Base-by-base conservation (phyloP, 2,888 invertebrate species). In the Bugula neritina region DNA sequence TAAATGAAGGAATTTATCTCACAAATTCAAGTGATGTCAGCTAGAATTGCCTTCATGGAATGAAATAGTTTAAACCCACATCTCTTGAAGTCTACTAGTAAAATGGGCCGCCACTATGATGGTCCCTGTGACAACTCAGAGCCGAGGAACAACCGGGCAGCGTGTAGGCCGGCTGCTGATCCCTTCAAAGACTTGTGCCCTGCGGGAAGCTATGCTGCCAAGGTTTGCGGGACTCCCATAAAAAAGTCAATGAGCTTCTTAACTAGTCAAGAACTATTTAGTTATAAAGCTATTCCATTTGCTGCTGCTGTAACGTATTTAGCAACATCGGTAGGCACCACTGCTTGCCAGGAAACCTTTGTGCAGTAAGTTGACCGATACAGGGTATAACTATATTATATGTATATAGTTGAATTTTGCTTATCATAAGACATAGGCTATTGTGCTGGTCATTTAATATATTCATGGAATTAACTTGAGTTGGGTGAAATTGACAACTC, bases 271-370 rank as follows among this genome's bases (percentile, higher is more conserved):
- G 63, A 63, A 31, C 63, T 63, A 10, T 63, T 63, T 63, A 63
- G 63, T 34, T 63, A 63, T 27, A 63, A 31, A 63, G 63, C 63
- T n/a, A 63, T 63, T 13, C 63, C 63, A 63, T 27, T 27, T 29
- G 27, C 27, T 13, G 63, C 25, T 31, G 27, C 27, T 3, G 29
- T 63, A 21, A 63, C 25, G 5, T 63, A 63, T 31, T n/a, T 63
- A 13, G 63, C 63, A 17, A 31, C 63, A 5, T 63, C 63, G 10
- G 63, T 63, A 10, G 63, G 63, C 3, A 27, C 31, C 10, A 34
- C 34, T 31, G 63, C 63, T 34, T 31, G 31, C 63, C 31, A 25
- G 29, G 63, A 63, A 31, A 63, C 63, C 27, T 63, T 25, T 31
- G 63, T 63, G 2, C 63, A 63, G 63, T 63, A 27, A 63, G 63